Evolutionary conservation across 2,113 vertebrate species (phyloP).

Genomic region (Rhynchomys soricoides): DNA sequence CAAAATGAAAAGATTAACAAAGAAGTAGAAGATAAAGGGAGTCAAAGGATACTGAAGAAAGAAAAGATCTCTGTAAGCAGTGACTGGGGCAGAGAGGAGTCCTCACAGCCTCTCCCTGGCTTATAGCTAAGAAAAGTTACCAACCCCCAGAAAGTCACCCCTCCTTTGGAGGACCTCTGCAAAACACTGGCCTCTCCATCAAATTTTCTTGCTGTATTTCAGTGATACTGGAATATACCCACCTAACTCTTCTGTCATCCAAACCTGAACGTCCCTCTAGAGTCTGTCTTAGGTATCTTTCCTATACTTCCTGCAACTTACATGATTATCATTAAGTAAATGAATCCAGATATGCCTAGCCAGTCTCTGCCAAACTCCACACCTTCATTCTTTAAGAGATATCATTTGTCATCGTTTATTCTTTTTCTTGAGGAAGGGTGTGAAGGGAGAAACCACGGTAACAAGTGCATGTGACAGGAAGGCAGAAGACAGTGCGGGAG

Average conservation of each 20-base stretch:
- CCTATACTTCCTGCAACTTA: background rate
- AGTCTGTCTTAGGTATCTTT: no score
- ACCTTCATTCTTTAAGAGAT: background rate
- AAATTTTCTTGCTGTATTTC: background rate
- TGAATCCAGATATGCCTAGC: conserved; percentile 1
- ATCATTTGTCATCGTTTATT: background rate
- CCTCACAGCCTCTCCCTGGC: background rate
- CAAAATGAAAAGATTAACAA: background rate
- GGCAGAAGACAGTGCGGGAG: background rate
- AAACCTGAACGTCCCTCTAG: no score
- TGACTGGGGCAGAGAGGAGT: background rate
- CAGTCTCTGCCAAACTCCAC: background rate
- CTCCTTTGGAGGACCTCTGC: background rate
- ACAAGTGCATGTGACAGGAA: background rate
- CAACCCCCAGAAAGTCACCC: background rate
- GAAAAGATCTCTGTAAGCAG: background rate
- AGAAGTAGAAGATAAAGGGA: background rate
- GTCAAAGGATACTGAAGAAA: background rate
- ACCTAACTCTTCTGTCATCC: background rate
- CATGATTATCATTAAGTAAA: background rate
- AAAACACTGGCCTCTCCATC: background rate
- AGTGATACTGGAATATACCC: background rate
- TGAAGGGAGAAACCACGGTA: background rate
- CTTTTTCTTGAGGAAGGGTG: background rate
- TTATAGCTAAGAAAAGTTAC: background rate